Base-by-base conservation (phyloP, 2,888 invertebrate species). In the Sialis fuliginosa region DNA sequence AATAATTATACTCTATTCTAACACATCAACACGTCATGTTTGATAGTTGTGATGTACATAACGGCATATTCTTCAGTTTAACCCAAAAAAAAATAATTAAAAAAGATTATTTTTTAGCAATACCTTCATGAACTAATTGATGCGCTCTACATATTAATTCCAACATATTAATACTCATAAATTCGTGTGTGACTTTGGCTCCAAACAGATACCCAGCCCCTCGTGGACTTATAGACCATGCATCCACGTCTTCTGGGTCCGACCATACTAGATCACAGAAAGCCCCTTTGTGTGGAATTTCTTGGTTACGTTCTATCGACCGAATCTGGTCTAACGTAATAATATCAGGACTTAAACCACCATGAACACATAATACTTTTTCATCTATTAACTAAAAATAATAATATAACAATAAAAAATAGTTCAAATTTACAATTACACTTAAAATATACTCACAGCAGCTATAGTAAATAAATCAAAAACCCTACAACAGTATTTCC, bases 251-350 rank as follows among this genome's bases (percentile, higher is more conserved):
- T 60, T 97, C 96, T 33, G 98, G 98, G 69, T 98, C 98, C 5
- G 97, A 97, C 98, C 98, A 98, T 45, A 98, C 85, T 54, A 99
- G 74, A 76, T 97, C 98, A 77, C 97, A 96, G 65, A 96, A 92
- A 44, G 93, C 89, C 51, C 97, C 98, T 75, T 93, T 93, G 62
- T 96, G 93, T 40, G 97, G 97, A 60, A 97, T 95, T 73, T 97
- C 96, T 65, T 91, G 90, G 66, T 95, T 92, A 58, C 97, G 79
- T 60, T 95, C 90, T 60, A 97, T 88, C 55, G 83, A 85, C 56
- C 93, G 75, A 60, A 98, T 93, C 72, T 97, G 92, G 70, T 98
- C 98, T 55, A 99, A 72, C 50, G 95, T 92, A 60, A 84, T 88
- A 59, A 99, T 89, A 61, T 92, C 89, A 41, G 98, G 98, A 53